These are phyloP conservation scores for Theonella swinhoei DNA, from an alignment of 37 sponge, comb jelly and placozoan species.

Conservation along the genomic window DNA sequence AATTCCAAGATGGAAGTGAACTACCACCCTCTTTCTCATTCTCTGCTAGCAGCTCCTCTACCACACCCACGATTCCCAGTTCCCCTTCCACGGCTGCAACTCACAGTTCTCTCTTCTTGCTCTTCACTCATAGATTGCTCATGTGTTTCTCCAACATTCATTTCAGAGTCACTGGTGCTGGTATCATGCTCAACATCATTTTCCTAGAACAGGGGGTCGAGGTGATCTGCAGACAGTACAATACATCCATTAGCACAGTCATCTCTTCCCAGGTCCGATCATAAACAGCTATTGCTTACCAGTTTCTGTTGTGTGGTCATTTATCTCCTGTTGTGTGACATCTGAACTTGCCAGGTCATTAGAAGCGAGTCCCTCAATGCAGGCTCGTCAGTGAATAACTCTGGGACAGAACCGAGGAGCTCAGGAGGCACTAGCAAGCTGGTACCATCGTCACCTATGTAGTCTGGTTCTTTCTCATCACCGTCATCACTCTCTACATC, in stretches of 20 bases:
- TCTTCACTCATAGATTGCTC: neutral
- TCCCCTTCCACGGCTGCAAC: neutral
- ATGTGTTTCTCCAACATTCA: neutral
- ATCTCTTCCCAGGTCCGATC: neutral
- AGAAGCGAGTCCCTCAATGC: neutral
- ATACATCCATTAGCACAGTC: neutral
- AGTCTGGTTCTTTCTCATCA: neutral
- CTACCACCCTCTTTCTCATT: neutral
- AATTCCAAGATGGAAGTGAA: neutral
- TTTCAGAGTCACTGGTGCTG: slow-evolving; percentile 79
- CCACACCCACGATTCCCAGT: no score
- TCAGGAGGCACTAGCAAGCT: neutral
- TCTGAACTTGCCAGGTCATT: neutral
- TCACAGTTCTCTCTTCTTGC: neutral
- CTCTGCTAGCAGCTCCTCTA: neutral
- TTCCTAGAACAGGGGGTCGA: neutral
- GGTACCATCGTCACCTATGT: neutral
- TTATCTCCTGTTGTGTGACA: neutral
- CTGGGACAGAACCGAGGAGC: neutral
- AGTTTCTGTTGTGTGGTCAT: neutral
- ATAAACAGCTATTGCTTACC: neutral
- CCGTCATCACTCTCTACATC: slow-evolving; percentile 7
- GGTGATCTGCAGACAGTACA: neutral
- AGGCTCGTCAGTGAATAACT: neutral
- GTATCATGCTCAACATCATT: neutral